phyloP scores from a whole-genome alignment of 2,888 invertebrate genomes.

The Euzetes globulus region DNA sequence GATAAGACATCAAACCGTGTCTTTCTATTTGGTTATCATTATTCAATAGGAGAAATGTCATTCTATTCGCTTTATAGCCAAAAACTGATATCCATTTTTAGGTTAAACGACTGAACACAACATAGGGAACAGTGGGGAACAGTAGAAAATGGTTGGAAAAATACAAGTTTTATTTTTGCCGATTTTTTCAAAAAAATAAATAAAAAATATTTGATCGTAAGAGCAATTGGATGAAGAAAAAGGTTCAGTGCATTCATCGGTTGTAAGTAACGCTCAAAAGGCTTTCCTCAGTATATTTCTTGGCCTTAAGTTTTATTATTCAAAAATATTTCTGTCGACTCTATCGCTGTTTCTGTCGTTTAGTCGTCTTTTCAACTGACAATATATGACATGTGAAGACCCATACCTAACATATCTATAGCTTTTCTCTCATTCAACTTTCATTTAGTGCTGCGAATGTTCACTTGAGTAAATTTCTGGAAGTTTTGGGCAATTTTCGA shows the following conservation, averaged over 20 bases:
- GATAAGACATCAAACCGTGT: not conserved
- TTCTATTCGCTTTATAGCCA: not conserved
- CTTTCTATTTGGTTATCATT: not conserved
- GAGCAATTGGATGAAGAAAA: not conserved
- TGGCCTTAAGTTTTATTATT: conserved; percentile 3
- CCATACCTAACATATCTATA: not conserved
- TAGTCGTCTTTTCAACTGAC: conserved; percentile 10
- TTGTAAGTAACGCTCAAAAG: not conserved
- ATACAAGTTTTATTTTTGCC: too few species aligned
- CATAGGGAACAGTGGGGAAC: too few species aligned
- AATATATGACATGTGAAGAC: conserved; percentile 3
- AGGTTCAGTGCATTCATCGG: conserved; percentile 4
- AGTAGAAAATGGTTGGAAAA: too few species aligned
- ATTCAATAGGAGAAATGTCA: not conserved
- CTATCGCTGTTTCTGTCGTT: not conserved
- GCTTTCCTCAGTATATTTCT: not conserved
- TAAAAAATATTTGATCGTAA: not conserved
- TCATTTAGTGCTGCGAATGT: too few species aligned
- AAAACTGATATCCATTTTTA: not conserved
- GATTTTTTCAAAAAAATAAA: too few species aligned
- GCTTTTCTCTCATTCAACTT: too few species aligned
- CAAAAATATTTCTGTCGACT: not conserved
- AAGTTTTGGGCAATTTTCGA: too few species aligned
- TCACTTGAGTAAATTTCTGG: too few species aligned
- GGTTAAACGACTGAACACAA: not conserved